Evolutionary conservation across 1,140 invertebrate species (phyloP).

Genomic region (Drosophila teissieri): DNA sequence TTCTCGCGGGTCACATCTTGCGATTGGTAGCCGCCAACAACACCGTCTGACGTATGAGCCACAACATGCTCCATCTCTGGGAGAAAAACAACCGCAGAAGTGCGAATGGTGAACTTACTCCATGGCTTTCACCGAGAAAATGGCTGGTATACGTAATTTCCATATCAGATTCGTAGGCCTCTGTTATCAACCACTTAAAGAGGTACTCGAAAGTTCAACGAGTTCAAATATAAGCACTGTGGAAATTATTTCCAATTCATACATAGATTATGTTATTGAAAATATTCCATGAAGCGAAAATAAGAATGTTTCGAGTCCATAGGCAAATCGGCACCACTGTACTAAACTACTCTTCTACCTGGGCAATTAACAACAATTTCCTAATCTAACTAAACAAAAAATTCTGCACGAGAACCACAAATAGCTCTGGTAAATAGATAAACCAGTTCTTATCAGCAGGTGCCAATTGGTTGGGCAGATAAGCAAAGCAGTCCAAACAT

Average conservation of each 20-base stretch:
- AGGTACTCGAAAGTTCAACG: slow-evolving; percentile 16
- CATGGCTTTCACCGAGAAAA: slow-evolving; percentile 10
- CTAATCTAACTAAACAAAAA: slow-evolving; percentile 63
- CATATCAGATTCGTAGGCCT: slow-evolving; percentile 25
- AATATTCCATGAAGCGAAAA: no score
- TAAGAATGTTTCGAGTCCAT: neutral
- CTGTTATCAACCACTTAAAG: slow-evolving; percentile 19
- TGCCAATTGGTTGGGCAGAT: slow-evolving; percentile 63
- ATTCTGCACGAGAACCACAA: slow-evolving; percentile 31
- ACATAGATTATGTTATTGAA: no score
- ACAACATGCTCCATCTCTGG: slow-evolving; percentile 22
- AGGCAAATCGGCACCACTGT: slow-evolving; percentile 27
- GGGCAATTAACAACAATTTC: slow-evolving; percentile 51
- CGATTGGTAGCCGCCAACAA: slow-evolving; percentile 44
- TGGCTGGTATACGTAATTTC: slow-evolving; percentile 24
- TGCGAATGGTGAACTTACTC: neutral
- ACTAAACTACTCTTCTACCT: slow-evolving; percentile 7
- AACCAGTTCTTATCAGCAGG: slow-evolving; percentile 62
- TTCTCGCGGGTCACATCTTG: slow-evolving; percentile 64
- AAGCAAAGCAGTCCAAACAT: slow-evolving; percentile 23
- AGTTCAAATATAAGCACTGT: slow-evolving; percentile 10
- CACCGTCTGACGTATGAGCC: slow-evolving; percentile 37
- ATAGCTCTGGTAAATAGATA: slow-evolving; percentile 37
- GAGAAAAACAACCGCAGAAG: slow-evolving; percentile 37
- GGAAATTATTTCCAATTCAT: neutral